Conservation (phyloP, 1,140 invertebrate genomes). For the Sitodiplosis mosellana region DNA sequence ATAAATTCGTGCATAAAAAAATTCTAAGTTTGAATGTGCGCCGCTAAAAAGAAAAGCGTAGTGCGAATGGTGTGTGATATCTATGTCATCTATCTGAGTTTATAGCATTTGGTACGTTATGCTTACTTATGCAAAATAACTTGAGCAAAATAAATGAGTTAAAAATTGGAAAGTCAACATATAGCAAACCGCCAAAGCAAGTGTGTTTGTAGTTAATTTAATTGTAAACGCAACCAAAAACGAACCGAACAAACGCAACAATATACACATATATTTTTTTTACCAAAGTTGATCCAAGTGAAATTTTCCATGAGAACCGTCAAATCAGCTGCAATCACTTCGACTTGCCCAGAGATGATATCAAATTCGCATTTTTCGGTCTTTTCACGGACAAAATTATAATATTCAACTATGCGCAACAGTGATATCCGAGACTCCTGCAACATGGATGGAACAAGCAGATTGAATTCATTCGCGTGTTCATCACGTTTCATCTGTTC, state of each 20-base stretch:
- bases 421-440: conserved; percentile 18
- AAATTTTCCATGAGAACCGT: conserved; percentile 32
- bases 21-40: too few species aligned
- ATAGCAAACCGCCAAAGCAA: too few species aligned
- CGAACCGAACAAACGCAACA: not conserved
- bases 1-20: too few species aligned
- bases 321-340: conserved; percentile 34
- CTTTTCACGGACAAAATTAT: conserved; percentile 37
- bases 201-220: not conserved
- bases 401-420: conserved; percentile 28
- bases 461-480: not conserved
- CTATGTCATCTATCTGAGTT: too few species aligned
- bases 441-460: not conserved
- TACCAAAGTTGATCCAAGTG: conserved; percentile 42
- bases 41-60: too few species aligned
- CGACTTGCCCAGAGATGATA: conserved; percentile 29
- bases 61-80: too few species aligned
- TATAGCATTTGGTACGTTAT: too few species aligned
- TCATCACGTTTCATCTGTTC: too few species aligned
- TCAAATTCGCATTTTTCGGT: conserved; percentile 36
- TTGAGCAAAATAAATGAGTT: not conserved
- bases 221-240: not conserved
- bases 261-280: too few species aligned
- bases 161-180: too few species aligned
- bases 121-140: not conserved